Evolutionary conservation across 2,113 vertebrate species (phyloP), one percentile per base, ranked within the genome.

Genomic region (Chauna torquata): DNA sequence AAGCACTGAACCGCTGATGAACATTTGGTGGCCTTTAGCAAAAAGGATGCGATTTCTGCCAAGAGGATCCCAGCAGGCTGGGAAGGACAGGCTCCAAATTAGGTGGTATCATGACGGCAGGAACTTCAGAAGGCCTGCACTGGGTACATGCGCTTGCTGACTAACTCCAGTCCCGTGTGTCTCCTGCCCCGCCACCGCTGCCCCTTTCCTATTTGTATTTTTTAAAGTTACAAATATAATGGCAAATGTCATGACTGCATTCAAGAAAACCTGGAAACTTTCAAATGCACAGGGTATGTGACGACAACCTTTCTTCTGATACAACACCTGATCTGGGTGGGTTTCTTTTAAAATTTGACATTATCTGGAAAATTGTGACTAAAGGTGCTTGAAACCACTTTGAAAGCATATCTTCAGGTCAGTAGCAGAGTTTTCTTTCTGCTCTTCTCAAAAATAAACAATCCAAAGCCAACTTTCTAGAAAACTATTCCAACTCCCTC

Each of bases 1-100:
- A 54, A 94, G 93, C 96, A 93, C 61, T 38, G 45, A 97, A 82
- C 95, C 87, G 92, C 91, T 86, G 94, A 96, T 91, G 96, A 97
- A 97, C 97, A 97, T 97, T 98, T 97, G 97, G 97, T 98, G 97
- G 97, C 97, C 97, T 98, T 98, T 98, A 95, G 94, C 94, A 91
- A 84, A 89, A 96, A 80, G 4, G 2, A 97, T 83, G 89, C 2
- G 22, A 72, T 93, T 96, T 85, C 93, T 97, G 96, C 97, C 97
- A 97, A 95, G 11, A 59, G 77, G 91, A 92, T 97, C 97, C 93
- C 97, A 96, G 95, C 88, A 97, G 97, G 90, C 94, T 6, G 22
- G 78, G 86, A 95, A 96, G 89, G 80, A 97, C 71, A 40, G 89
- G 86, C 78, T 97, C 97, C 97, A 97, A 94, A 96, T 95, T 69